Evolutionary conservation across 2,113 vertebrate species (phyloP).

Genomic region (Clarias magur): DNA sequence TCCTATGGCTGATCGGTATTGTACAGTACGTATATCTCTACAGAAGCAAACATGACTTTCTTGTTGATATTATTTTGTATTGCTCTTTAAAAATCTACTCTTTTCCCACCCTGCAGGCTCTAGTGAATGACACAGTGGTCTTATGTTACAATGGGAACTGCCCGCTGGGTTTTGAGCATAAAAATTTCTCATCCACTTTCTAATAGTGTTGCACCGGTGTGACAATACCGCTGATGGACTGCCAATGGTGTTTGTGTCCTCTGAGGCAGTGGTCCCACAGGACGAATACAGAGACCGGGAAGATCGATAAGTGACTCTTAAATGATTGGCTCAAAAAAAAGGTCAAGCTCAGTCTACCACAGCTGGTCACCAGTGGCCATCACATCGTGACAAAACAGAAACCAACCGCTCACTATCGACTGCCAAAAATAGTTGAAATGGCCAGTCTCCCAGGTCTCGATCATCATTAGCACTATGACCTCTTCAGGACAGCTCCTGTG

Average conservation of each 20-base stretch:
- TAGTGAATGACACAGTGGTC: background rate
- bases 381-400: slow-evolving; percentile 28
- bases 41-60: background rate
- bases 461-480: slow-evolving; percentile 32
- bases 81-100: background rate
- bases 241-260: slow-evolving; percentile 27
- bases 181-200: slow-evolving; percentile 15
- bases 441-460: background rate
- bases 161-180: slow-evolving; percentile 19
- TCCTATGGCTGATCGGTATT: too few relatives aligned
- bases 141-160: background rate
- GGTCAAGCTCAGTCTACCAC: slow-evolving; percentile 23
- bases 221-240: slow-evolving; percentile 3
- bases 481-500: background rate
- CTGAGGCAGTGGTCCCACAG: slow-evolving; percentile 2
- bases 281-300: background rate
- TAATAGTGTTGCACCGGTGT: slow-evolving; percentile 13
- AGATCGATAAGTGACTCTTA: slow-evolving; percentile 33
- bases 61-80: background rate
- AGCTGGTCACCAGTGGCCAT: slow-evolving; percentile 33
- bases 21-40: background rate
- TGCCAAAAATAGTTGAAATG: slow-evolving; percentile 23
- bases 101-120: background rate
- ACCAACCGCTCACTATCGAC: background rate
- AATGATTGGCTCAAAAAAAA: slow-evolving; percentile 32